Evolutionary conservation across 2,113 vertebrate species (phyloP), one percentile per base, ranked within the genome.

Genomic region (Plestiodon gilberti): DNA sequence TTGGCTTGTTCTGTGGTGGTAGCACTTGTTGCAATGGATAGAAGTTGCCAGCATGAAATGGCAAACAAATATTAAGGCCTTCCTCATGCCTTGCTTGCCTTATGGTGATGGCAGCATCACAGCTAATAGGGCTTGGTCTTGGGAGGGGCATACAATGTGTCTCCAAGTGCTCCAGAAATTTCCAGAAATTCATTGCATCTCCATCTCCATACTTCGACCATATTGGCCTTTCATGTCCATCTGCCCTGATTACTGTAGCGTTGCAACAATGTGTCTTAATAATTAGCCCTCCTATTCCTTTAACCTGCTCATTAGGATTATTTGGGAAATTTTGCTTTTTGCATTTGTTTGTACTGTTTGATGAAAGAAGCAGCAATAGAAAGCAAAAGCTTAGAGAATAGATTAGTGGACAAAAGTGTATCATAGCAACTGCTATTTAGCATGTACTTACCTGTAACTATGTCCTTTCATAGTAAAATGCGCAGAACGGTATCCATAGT

Each of bases 381-480:
- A 18, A 92, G 73, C 48, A 88, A 43, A 30, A 81, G 17, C 43
- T 81, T 84, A 83, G 70, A 88, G 91, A 88, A 86, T 64, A 62
- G 62, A 71, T 83, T 43, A 40, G 9, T 81, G 65, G 90, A 57
- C 8, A 55, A 14, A 48, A 20, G 38, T 83, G 62, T 48, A 85
- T 84, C 23, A 70, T 57, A 77, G 64, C 85, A 89, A 87, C 78
- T 87, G 20, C 57, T 85, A 75, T 89, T 89, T 89, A 84, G 57
- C 73, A 52, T 69, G 86, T 35, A 82, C 28, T 30, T 73, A n/a
- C n/a, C n/a, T n/a, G n/a, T n/a, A 67, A 78, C 6, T 86, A 33
- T 65, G 57, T 38, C 22, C 65, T 78, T 28, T 55, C n/a, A 67
- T 69, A 30, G 33, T 57, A 28, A 77, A 57, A 57, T 40, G 28